Conservation (phyloP, 2,797 vertebrate genomes). For the Manis pentadactyla region DNA sequence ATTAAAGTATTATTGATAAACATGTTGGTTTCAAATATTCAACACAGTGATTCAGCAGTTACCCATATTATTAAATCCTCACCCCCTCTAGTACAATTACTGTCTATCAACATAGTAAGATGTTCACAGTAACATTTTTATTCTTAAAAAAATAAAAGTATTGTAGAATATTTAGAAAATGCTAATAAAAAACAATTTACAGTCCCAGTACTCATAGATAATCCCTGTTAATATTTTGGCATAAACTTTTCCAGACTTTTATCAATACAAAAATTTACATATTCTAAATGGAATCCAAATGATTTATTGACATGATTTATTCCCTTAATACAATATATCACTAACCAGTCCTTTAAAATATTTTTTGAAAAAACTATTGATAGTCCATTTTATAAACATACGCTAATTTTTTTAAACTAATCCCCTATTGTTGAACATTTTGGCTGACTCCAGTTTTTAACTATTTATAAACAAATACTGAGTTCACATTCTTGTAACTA, state of each 20-base stretch:
- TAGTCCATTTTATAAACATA: slow-evolving; percentile 10
- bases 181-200: slow-evolving; percentile 8
- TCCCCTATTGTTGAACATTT: background rate
- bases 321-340: background rate
- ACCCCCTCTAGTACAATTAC: too few species aligned
- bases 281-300: background rate
- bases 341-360: background rate
- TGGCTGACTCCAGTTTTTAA: background rate
- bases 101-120: too few species aligned
- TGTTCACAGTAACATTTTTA: background rate
- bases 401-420: background rate
- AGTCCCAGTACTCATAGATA: background rate
- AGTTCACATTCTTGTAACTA: background rate
- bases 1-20: too few species aligned
- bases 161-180: background rate
- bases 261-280: slow-evolving; percentile 4
- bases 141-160: background rate
- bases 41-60: too few species aligned
- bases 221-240: background rate
- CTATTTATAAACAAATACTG: background rate
- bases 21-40: too few species aligned
- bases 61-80: too few species aligned
- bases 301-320: background rate
- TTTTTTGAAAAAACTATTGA: background rate
- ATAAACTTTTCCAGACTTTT: background rate